A percentile compares a stretch with the other conserved stretches of the same genome.
phyloP scores from a whole-genome alignment of 2,888 invertebrate genomes.

The Ligdia adustata region DNA sequence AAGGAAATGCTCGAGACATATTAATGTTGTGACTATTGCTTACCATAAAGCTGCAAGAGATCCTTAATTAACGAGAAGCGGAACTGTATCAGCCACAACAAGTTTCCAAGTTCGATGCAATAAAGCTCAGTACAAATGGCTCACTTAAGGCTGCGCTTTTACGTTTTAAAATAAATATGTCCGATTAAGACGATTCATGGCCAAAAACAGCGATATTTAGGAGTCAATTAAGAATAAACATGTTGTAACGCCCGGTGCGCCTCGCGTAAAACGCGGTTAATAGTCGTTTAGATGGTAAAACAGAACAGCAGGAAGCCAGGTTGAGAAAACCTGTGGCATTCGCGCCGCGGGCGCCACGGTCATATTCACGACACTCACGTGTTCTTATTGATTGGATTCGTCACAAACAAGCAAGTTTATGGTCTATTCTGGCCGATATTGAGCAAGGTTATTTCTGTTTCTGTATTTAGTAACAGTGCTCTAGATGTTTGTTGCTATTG shows the following conservation, averaged over 20 bases:
- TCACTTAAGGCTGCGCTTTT: conserved; percentile 55
- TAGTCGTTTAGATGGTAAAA: conserved; percentile 68
- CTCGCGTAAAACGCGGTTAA: conserved; percentile 74
- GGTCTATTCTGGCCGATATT: conserved; percentile 44
- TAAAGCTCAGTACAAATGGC: conserved; percentile 49
- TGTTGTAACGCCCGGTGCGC: conserved; percentile 64
- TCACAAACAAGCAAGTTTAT: conserved; percentile 66
- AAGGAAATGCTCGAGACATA: conserved; percentile 65
- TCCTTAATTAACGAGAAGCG: conserved; percentile 67
- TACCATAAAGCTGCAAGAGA: conserved; percentile 61
- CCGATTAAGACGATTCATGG: conserved; percentile 71
- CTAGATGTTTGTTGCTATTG: too few relatives aligned
- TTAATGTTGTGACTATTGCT: conserved; percentile 71
- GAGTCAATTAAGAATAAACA: conserved; percentile 76
- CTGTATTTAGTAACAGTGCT: too few relatives aligned
- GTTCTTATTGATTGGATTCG: conserved; percentile 66
- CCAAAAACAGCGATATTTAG: conserved; percentile 76
- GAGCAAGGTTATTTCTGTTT: conserved; percentile 32
- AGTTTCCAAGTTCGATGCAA: conserved; percentile 34
- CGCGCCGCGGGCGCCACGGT: conserved; percentile 55
- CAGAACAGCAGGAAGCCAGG: conserved; percentile 71
- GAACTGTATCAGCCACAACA: conserved; percentile 53
- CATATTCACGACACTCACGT: conserved; percentile 65
- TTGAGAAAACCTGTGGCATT: conserved; percentile 58
- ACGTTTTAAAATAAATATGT: conserved; percentile 70